A percentile compares a stretch with the other conserved stretches of the same genome.
phyloP scores from a whole-genome alignment of 2,888 invertebrate genomes.

The Dryobotodes eremita region DNA sequence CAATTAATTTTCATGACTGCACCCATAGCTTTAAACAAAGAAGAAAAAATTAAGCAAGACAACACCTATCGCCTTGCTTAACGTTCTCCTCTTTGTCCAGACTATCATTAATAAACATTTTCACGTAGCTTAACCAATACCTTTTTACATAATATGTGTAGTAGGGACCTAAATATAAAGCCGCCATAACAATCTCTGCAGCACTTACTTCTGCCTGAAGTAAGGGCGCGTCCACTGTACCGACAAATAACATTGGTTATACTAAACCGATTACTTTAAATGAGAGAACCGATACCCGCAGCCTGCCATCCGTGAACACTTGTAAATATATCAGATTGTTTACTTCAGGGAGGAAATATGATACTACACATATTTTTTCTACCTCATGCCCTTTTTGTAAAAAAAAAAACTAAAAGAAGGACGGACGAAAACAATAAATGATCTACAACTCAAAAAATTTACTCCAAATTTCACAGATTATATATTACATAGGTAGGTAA shows the following conservation, averaged over 20 bases:
- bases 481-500: neutral
- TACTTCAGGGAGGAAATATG: conserved; percentile 36
- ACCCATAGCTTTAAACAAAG: neutral
- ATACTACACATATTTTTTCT: neutral
- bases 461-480: neutral
- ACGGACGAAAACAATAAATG: too few relatives aligned
- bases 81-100: neutral
- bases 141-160: neutral
- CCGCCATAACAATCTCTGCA: conserved; percentile 51
- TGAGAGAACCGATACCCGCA: conserved; percentile 69
- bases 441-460: neutral
- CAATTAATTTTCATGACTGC: neutral
- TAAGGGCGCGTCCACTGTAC: conserved; percentile 71
- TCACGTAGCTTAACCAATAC: conserved; percentile 6
- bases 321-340: conserved; percentile 70
- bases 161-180: conserved; percentile 22
- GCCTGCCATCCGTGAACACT: conserved; percentile 67
- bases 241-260: conserved; percentile 83
- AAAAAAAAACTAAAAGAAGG: neutral
- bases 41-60: neutral
- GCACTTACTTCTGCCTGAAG: conserved; percentile 47
- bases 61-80: neutral
- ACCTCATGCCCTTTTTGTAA: neutral
- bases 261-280: conserved; percentile 81
- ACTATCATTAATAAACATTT: neutral